Evolutionary conservation across 2,113 vertebrate species (phyloP).

Genomic region (Todiramphus chloris): DNA sequence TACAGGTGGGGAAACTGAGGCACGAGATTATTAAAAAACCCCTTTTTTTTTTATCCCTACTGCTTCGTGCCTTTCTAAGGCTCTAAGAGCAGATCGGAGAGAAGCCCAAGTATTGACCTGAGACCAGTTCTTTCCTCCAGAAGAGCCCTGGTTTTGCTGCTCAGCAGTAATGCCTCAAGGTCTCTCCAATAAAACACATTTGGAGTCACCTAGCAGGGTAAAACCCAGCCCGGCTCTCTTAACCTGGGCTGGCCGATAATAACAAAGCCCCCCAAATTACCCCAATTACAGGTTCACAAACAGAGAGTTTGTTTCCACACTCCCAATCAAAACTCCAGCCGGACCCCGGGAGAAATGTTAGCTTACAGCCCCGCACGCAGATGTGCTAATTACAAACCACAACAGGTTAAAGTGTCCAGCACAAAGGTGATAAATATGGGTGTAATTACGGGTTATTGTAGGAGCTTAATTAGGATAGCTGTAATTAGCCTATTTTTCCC

Average conservation of each 20-base stretch:
- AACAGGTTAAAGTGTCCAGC: constrained; percentile 77
- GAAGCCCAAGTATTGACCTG: no score
- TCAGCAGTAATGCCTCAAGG: fast-evolving
- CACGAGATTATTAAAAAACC: not conserved
- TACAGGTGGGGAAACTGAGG: not conserved
- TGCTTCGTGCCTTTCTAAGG: not conserved
- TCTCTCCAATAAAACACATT: not conserved
- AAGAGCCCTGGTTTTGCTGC: fast-evolving
- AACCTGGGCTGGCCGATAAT: not conserved
- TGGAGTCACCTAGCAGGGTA: not conserved
- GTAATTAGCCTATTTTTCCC: constrained; percentile 57
- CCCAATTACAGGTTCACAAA: not conserved
- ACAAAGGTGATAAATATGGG: constrained; percentile 70
- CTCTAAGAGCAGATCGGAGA: not conserved
- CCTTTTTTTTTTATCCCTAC: no score
- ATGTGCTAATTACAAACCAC: constrained; percentile 53
- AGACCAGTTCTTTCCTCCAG: not conserved
- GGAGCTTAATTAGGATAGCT: constrained; percentile 65
- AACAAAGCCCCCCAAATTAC: not conserved
- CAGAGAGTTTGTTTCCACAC: not conserved
- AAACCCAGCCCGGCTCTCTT: not conserved
- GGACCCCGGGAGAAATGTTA: not conserved
- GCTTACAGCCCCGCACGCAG: not conserved
- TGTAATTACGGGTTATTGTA: constrained; percentile 72
- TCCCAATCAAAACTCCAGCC: not conserved